Percentiles rank a stretch among this genome's conserved stretches.
Conservation (phyloP, 2,113 vertebrate genomes). For the Oncorhynchus nerka region DNA sequence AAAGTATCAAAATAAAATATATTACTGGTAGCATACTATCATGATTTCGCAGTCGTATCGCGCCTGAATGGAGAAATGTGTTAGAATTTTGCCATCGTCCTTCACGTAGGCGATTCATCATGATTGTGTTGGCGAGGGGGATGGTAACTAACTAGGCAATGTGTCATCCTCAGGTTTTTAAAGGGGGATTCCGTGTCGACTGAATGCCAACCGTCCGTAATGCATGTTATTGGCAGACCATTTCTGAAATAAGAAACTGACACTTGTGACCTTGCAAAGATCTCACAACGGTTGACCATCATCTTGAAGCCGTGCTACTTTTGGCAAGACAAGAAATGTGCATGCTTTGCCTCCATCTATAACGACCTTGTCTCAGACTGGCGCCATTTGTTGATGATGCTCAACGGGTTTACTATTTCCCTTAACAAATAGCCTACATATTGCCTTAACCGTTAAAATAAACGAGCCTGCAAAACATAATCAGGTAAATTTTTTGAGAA, state of each 20-base stretch:
- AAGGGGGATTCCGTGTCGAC: background rate
- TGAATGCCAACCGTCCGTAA: background rate
- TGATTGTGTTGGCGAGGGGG: background rate
- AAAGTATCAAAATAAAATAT: too few species aligned
- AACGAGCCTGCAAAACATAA: background rate
- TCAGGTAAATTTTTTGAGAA: background rate
- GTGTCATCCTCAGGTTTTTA: background rate
- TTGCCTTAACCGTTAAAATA: background rate
- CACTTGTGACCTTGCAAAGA: background rate
- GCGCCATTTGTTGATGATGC: constrained; percentile 1
- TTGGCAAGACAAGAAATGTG: background rate
- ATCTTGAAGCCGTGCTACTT: background rate
- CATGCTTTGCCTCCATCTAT: background rate
- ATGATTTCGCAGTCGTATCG: background rate
- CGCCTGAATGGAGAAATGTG: background rate
- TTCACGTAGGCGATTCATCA: background rate
- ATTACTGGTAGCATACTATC: background rate
- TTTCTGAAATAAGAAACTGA: background rate
- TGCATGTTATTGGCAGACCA: background rate
- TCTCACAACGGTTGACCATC: background rate
- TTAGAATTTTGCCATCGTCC: background rate
- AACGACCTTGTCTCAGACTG: background rate
- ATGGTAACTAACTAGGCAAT: background rate
- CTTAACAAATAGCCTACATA: background rate
- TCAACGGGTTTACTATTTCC: background rate